Conservation (phyloP, 2,113 vertebrate species). For the Cyprinodon brontotheroides region DNA sequence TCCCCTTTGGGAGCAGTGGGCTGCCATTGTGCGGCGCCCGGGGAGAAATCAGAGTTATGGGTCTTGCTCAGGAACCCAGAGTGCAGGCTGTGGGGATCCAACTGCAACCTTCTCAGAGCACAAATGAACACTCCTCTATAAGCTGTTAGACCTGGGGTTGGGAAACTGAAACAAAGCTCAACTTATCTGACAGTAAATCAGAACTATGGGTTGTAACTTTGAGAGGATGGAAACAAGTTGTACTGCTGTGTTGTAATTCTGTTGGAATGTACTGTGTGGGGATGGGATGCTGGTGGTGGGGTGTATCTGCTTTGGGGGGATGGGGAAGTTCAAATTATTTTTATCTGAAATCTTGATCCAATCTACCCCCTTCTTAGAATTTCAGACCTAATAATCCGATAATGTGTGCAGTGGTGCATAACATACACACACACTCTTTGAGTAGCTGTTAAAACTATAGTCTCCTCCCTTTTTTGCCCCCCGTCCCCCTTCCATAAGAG, state of each 20-base stretch:
- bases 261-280: not conserved
- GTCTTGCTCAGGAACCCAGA: too few species aligned
- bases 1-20: too few species aligned
- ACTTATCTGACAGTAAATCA: not conserved
- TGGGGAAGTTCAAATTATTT: too few species aligned
- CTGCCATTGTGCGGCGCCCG: too few species aligned
- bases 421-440: not conserved
- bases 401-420: not conserved
- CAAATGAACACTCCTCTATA: not conserved
- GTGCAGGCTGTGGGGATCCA: too few species aligned
- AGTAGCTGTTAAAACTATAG: not conserved
- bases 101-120: too few species aligned
- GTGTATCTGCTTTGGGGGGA: too few species aligned
- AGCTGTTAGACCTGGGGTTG: not conserved
- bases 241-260: not conserved
- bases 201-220: not conserved
- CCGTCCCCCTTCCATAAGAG: conserved; percentile 40
- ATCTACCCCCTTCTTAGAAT: too few species aligned
- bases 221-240: not conserved
- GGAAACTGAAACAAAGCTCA: not conserved
- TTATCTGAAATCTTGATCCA: not conserved
- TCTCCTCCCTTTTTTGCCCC: conserved; percentile 36
- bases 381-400: not conserved
- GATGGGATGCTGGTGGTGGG: too few species aligned
- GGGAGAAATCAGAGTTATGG: too few species aligned